Percentiles rank a stretch among this genome's conserved stretches.
phyloP scores from a whole-genome alignment of 2,113 vertebrate genomes.

The Calonectris borealis region DNA sequence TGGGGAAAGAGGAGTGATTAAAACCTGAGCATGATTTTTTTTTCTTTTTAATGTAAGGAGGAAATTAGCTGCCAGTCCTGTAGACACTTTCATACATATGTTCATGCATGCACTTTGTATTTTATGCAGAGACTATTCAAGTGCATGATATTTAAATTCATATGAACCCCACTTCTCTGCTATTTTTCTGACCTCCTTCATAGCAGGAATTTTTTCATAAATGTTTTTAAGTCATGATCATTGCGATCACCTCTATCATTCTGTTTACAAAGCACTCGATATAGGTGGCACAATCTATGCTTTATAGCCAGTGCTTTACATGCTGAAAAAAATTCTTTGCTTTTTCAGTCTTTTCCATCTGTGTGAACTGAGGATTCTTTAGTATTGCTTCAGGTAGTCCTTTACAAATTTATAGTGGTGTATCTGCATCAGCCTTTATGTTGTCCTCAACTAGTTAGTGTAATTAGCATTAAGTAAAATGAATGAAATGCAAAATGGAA shows the following conservation, averaged over 20 bases:
- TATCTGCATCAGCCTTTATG: background rate
- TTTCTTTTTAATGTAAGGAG: background rate
- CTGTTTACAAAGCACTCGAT: background rate
- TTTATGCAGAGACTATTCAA: background rate
- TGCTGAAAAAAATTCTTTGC: background rate
- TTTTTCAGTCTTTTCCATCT: background rate
- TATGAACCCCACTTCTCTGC: background rate
- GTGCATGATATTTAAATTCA: background rate
- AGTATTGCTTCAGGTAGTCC: background rate
- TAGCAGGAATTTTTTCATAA: background rate
- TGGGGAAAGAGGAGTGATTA: background rate
- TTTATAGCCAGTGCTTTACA: background rate
- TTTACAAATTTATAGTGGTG: background rate
- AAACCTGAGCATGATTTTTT: background rate
- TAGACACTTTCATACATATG: background rate
- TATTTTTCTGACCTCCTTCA: background rate
- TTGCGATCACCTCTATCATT: background rate
- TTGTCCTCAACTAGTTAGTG: background rate
- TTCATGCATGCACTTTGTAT: background rate
- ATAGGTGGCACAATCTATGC: fast-evolving
- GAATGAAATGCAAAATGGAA: background rate
- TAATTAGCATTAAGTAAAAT: background rate
- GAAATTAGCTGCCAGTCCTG: background rate
- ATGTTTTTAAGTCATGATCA: background rate
- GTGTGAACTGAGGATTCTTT: background rate